Conservation (phyloP, 1,140 invertebrate genomes). For the Babylonia areolata region DNA sequence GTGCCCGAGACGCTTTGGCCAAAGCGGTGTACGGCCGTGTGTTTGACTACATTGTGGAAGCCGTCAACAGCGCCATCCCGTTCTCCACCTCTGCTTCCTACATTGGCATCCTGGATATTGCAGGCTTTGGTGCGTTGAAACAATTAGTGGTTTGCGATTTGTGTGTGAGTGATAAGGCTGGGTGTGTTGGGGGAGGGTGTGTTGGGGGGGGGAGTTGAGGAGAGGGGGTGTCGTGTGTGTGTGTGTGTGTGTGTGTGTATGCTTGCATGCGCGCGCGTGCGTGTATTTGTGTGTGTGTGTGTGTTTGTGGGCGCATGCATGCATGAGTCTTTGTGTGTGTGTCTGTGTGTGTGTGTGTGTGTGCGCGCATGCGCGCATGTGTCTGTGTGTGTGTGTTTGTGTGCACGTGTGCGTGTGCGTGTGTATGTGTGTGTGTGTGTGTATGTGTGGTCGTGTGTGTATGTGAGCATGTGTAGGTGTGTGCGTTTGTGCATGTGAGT, state of each 20-base stretch:
- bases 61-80: constrained; percentile 93
- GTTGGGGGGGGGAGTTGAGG: no score
- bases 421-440: neutral
- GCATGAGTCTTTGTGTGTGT: no score
- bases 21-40: constrained; percentile 96
- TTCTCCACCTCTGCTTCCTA: constrained; percentile 90
- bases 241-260: neutral
- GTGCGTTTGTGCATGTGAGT: no score
- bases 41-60: constrained; percentile 94
- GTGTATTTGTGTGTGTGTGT: no score
- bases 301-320: no score
- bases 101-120: constrained; percentile 98
- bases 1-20: constrained; percentile 94
- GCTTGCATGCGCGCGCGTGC: neutral
- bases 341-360: no score
- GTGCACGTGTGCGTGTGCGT: neutral
- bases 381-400: no score
- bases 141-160: neutral
- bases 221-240: no score
- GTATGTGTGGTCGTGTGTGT: neutral
- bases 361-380: no score
- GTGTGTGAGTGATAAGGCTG: neutral
- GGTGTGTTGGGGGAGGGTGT: no score
- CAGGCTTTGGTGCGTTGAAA: constrained; percentile 89
- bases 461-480: no score